A percentile compares a stretch with the other conserved stretches of the same genome.
Evolutionary conservation across 2,113 vertebrate genomes (phyloP).

Genomic region (Microcebus ravelobensis): DNA sequence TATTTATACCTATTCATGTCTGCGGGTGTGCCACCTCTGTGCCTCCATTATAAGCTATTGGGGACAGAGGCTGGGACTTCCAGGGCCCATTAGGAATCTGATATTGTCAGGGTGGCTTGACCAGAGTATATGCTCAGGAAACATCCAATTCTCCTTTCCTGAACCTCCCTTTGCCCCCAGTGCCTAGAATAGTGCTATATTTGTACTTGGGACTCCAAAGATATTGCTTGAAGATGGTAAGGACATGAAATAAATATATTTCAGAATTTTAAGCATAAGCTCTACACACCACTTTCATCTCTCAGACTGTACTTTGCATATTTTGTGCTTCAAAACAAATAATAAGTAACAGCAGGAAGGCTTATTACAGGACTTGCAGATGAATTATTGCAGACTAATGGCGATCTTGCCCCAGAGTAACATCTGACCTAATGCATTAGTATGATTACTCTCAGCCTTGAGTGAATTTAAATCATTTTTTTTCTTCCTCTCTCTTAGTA

Average conservation of each 20-base stretch:
- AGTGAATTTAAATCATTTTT: constrained; percentile 15
- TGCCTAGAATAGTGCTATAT: not conserved
- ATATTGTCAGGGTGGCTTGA: not conserved
- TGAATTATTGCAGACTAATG: constrained; percentile 29
- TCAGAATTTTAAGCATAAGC: constrained; percentile 1
- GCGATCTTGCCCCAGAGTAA: constrained; percentile 13
- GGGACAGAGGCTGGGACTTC: not conserved
- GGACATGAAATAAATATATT: not conserved
- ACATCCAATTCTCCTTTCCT: not conserved
- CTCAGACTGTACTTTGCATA: not conserved
- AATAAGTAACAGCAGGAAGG: constrained; percentile 27
- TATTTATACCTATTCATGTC: not conserved
- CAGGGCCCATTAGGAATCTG: not conserved
- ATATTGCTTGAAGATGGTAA: not conserved
- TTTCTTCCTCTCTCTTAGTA: not conserved
- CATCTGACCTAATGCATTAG: constrained; percentile 48
- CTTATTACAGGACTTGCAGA: not conserved
- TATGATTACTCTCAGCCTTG: constrained; percentile 20
- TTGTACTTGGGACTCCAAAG: not conserved
- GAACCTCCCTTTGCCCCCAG: not conserved
- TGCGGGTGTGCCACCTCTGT: not conserved
- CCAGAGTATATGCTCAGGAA: not conserved
- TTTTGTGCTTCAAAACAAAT: constrained; percentile 57
- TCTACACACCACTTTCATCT: not conserved
- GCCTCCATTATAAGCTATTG: not conserved